phyloP scores from a whole-genome alignment of 2,888 invertebrate species.

The Calliopum simillimum region DNA sequence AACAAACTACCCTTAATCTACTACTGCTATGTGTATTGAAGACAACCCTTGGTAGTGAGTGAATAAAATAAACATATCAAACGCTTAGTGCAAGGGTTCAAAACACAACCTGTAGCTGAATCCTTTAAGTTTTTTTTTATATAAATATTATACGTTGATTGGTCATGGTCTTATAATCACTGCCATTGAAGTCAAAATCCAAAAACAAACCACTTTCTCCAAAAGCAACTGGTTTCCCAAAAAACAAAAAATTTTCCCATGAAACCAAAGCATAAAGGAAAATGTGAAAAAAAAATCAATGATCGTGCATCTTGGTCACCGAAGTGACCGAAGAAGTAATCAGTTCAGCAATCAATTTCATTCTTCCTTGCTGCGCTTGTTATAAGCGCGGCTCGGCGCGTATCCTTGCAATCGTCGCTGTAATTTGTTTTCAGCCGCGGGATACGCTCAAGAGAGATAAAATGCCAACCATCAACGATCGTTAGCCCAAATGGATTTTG shows the following conservation, averaged over 20 bases:
- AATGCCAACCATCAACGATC: constrained; percentile 6
- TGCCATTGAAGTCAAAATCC: neutral
- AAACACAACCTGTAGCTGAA: constrained; percentile 6
- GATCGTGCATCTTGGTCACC: constrained; percentile 17
- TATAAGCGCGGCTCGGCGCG: neutral
- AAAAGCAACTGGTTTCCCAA: constrained; percentile 6
- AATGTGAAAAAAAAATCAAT: neutral
- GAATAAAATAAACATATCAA: neutral
- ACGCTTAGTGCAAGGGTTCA: too few species aligned
- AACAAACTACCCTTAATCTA: constrained; percentile 6
- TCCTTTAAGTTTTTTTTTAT: neutral
- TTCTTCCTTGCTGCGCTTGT: neutral
- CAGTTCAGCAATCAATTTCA: neutral
- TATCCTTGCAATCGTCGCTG: constrained; percentile 16
- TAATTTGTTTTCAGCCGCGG: constrained; percentile 28
- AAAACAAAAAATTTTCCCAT: constrained; percentile 12
- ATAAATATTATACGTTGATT: neutral
- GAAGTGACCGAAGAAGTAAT: neutral
- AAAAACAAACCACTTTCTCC: neutral
- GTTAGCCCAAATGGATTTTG: neutral
- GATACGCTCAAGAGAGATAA: neutral
- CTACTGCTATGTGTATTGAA: neutral
- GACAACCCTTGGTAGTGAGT: neutral
- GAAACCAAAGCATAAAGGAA: neutral
- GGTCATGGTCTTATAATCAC: constrained; percentile 17